Conservation (phyloP, 2,797 vertebrate species). For the Helostoma temminkii region DNA sequence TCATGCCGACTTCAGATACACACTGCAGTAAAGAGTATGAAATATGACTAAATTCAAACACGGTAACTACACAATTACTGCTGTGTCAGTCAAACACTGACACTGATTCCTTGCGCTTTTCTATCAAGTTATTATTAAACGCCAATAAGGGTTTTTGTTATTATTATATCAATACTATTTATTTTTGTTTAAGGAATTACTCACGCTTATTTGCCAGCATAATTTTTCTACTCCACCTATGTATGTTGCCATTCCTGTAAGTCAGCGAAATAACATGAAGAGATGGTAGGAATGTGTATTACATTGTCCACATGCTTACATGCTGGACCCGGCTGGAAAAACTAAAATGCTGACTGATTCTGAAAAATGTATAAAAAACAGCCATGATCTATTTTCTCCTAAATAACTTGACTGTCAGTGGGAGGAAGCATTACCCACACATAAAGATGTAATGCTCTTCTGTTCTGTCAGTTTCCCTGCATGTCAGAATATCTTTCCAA, state of each 20-base stretch:
- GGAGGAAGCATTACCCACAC: background rate
- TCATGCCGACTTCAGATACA: background rate
- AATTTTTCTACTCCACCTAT: background rate
- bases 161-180: background rate
- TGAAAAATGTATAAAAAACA: background rate
- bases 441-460: background rate
- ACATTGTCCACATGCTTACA: too few relatives aligned
- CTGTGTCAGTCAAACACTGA: too few relatives aligned
- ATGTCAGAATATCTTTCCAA: too few relatives aligned
- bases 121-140: background rate
- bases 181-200: background rate
- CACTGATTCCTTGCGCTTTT: background rate
- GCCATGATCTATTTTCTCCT: background rate
- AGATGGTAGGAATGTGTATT: background rate
- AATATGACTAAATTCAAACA: too few relatives aligned
- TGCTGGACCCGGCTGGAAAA: too few relatives aligned
- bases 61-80: background rate
- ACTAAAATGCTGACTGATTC: background rate
- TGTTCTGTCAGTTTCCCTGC: too few relatives aligned
- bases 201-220: background rate
- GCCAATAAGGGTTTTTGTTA: too few relatives aligned
- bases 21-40: background rate
- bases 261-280: background rate
- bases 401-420: background rate
- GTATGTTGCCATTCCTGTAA: background rate